Conservation (phyloP, 1,140 invertebrate genomes). For the Anastrepha obliqua region DNA sequence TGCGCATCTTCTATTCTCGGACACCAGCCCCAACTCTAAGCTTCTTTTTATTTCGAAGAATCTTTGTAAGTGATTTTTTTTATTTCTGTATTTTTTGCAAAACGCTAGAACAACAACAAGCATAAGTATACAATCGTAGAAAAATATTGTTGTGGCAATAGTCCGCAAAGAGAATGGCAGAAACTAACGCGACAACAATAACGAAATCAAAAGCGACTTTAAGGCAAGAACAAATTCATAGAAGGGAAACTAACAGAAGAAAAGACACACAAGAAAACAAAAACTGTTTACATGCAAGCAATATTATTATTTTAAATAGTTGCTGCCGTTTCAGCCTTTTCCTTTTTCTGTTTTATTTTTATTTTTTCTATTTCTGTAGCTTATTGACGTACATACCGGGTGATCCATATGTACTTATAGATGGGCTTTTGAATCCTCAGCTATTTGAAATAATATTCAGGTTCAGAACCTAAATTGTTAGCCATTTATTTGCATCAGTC, state of each 20-base stretch:
- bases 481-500: too few relatives aligned
- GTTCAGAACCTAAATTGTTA: too few relatives aligned
- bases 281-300: neutral
- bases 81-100: neutral
- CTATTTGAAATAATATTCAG: too few relatives aligned
- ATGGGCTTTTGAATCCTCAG: too few relatives aligned
- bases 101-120: neutral
- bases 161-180: neutral
- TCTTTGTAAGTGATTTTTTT: neutral
- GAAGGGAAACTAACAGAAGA: neutral
- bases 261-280: neutral
- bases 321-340: neutral
- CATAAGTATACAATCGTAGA: too few relatives aligned
- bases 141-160: slow-evolving; percentile 4
- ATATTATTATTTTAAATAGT: neutral
- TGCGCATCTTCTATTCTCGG: too few relatives aligned
- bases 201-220: slow-evolving; percentile 14
- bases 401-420: too few relatives aligned
- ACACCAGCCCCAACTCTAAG: too few relatives aligned
- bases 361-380: neutral
- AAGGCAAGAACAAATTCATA: neutral
- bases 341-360: neutral
- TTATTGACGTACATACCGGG: too few relatives aligned
- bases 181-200: neutral
- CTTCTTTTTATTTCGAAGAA: slow-evolving; percentile 8